phyloP scores from a whole-genome alignment of 2,113 vertebrate genomes.

The Strix aluco region DNA sequence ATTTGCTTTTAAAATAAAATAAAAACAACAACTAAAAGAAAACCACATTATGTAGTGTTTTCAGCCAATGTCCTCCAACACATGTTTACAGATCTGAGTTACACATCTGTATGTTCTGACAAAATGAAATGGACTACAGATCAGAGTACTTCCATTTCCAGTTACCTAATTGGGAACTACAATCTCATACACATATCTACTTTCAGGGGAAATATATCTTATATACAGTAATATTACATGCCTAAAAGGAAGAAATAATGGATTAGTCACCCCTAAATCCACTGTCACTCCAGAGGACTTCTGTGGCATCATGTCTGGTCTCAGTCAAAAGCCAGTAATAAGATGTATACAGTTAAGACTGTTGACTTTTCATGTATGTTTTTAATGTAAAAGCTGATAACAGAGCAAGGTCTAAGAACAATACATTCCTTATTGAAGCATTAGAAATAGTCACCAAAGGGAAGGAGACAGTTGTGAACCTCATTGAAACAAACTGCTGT shows the following conservation, averaged over 20 bases:
- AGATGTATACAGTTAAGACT: not conserved
- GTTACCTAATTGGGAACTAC: not conserved
- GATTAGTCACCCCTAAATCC: not conserved
- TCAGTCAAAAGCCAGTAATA: not conserved
- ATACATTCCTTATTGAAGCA: not conserved
- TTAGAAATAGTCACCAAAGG: not conserved
- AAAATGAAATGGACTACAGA: not conserved
- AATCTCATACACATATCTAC: not conserved
- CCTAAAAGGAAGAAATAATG: not conserved
- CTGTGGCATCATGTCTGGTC: not conserved
- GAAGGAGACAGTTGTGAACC: not conserved
- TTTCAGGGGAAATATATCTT: not conserved
- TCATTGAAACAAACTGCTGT: not conserved
- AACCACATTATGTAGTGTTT: not conserved
- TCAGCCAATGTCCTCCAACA: not conserved
- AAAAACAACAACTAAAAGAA: not conserved
- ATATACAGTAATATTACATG: not conserved
- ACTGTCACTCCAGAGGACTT: not conserved
- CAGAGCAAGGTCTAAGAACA: not conserved
- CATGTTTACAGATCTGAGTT: not conserved
- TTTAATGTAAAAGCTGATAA: not conserved
- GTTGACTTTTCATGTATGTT: not conserved
- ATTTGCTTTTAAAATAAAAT: not conserved
- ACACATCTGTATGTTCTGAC: not conserved
- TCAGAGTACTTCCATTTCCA: not conserved